Evolutionary conservation across 2,888 invertebrate genomes (phyloP), one percentile per base, ranked within the genome.

Genomic region (Cerastis leucographa): DNA sequence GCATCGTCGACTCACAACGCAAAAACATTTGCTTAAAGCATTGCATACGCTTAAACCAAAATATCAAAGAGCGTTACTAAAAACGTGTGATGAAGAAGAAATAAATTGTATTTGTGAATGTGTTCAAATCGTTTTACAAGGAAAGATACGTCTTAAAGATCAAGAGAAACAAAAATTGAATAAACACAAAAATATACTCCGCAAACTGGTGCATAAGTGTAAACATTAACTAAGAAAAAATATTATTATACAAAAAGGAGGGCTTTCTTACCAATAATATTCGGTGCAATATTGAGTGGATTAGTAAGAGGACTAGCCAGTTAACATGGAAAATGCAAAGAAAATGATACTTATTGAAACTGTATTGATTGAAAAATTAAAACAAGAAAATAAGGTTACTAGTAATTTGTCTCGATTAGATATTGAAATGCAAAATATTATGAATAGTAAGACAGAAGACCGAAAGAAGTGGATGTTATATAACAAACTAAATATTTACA

Each of bases 91-190:
- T 62, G 68, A 86, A 62, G 72, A 82, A 67, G 85, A 86, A 85
- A 85, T 87, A 62, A 84, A 89, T 75, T 87, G 82, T 64, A 85
- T 89, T 77, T 87, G 87, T 85, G 86, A 87, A 66, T 87, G 85
- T 69, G 81, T 87, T 66, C 71, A 80, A 68, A 86, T 87, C 71
- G 61, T 83, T 35, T 83, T 88, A 42, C 61, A 61, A 61, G 61
- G 44, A 65, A 65, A 65, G 14, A 19, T 46, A 56, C 49, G n/a
- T 56, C 25, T 25, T 56, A 56, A n/a, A 54, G 54, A 54, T 11
- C 25, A 56, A 56, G 25, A 56, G 14, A 25, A 25, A 56, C 12
- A 56, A 56, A 56, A 56, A 56, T 49, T 49, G 19, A 19, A 49
- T 49, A 49, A 49, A 49, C 22, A 51, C 51, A 51, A 22, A 51